Base-by-base conservation (phyloP, 1,140 invertebrate species). In the Hylaeus volcanicus region DNA sequence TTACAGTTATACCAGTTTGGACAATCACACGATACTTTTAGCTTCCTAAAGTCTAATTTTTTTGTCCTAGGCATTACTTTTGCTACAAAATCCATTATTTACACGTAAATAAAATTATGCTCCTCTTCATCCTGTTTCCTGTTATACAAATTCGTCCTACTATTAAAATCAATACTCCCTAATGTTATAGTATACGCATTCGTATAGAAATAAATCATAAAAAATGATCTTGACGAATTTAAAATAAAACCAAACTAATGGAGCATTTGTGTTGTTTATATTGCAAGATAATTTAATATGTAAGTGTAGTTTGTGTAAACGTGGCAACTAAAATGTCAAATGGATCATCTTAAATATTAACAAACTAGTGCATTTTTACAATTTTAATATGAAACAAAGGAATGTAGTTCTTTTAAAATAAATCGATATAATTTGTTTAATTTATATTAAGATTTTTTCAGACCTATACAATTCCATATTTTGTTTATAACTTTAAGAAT, bases 391-490 rank as follows among this genome's bases (percentile, higher is more conserved):
- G 48, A 56, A 12, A 43, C 6, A 58, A 79, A 79, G 77, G 43
- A 74, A 79, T 74, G 68, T 51, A 78, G 4, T 56, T 41, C 55
- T 12, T 56, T 3, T 0, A 61, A 51, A 8, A n/a, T 70, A 71
- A 64, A 72, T 72, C 64, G 45, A 39, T 3, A 15, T 71, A 60
- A 48, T 43, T 60, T 15, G 8, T 68, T 69, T 14, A 43, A 51
- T 14, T 53, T 64, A 14, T 6, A 37, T 12, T 63, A 74, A 2
- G 51, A 51, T n/a, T 64, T 48, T 48, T 12, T 65, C 53, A 43
- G 5, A 73, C 41, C 51, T 79, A 73, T 65, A 65, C 70, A 79
- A 79, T 79, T 79, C 70, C 77, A 73, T 73, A 14, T 65, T 8
- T 73, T 60, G 3, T 48, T 48, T 61, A 58, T 60, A 71, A 61